Percentiles rank a stretch among this genome's conserved stretches.
Evolutionary conservation across 2,113 vertebrate species (phyloP).

Genomic region (Pristiophorus japonicus): DNA sequence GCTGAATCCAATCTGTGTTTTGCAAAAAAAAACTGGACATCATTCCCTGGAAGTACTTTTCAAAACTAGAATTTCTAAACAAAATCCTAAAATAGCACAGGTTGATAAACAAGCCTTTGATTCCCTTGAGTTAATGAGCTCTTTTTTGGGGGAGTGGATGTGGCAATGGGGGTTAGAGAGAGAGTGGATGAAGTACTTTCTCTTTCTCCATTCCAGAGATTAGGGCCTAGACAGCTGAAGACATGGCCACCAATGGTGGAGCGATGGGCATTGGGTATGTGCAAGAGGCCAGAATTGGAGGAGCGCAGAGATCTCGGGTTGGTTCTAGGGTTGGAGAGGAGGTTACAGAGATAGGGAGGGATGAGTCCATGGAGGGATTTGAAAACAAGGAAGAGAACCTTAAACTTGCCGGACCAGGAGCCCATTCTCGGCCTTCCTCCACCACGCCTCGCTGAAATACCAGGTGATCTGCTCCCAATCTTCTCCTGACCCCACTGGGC

Average conservation of each 20-base stretch:
- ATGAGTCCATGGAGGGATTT: not conserved
- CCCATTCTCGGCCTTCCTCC: not conserved
- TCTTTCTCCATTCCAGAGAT: not conserved
- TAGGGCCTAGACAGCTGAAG: not conserved
- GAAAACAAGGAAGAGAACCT: not conserved
- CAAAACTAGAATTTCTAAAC: not conserved
- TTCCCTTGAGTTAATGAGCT: not conserved
- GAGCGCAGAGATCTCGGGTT: not conserved
- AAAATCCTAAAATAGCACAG: not conserved
- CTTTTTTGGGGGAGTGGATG: not conserved
- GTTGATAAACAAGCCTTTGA: not conserved
- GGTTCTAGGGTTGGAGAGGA: not conserved
- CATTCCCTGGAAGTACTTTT: not conserved
- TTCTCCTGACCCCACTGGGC: not conserved
- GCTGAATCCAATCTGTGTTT: slow-evolving; percentile 24
- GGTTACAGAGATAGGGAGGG: not conserved
- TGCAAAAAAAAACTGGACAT: not conserved
- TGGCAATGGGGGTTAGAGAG: not conserved
- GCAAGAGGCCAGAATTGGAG: not conserved
- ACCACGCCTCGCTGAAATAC: not conserved
- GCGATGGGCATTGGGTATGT: not conserved
- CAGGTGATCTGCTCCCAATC: too few species aligned
- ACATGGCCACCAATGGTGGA: not conserved
- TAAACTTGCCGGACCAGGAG: not conserved
- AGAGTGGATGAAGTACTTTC: not conserved